These are phyloP conservation scores for Anarrhichthys ocellatus DNA, from an alignment of 2,113 vertebrate species.

Conservation along the genomic window DNA sequence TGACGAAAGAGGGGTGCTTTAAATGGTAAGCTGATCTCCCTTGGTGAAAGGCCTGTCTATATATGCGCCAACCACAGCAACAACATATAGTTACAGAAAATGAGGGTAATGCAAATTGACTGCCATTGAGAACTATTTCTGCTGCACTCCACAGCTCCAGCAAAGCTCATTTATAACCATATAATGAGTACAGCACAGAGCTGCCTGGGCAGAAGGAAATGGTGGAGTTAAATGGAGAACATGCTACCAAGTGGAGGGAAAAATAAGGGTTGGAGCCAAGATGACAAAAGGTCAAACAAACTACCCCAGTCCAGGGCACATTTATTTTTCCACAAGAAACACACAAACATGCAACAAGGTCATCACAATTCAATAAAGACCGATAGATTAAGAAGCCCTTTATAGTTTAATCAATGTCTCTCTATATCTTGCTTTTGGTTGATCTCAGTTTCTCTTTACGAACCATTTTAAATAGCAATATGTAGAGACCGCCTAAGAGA, in stretches of 20 bases:
- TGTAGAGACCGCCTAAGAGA: conserved; percentile 52
- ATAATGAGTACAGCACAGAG: conserved; percentile 49
- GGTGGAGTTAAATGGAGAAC: conserved; percentile 20
- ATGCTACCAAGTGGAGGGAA: neutral
- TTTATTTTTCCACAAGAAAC: conserved; percentile 86
- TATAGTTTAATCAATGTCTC: conserved; percentile 80
- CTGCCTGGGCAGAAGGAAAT: conserved; percentile 24
- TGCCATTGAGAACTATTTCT: conserved; percentile 40
- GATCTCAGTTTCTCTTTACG: conserved; percentile 51
- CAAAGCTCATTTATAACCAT: conserved; percentile 58
- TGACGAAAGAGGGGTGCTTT: conserved; percentile 1
- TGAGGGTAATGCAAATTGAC: conserved; percentile 66
- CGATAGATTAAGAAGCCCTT: conserved; percentile 85
- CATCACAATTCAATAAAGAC: conserved; percentile 85
- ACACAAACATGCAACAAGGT: conserved; percentile 88
- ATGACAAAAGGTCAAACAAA: conserved; percentile 75
- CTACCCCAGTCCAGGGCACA: conserved; percentile 72
- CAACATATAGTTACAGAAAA: conserved; percentile 53
- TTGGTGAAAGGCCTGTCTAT: neutral
- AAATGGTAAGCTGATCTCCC: conserved; percentile 13
- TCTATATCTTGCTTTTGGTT: conserved; percentile 66
- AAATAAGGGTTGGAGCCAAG: conserved; percentile 37
- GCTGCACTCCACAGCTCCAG: conserved; percentile 44
- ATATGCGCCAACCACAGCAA: conserved; percentile 26
- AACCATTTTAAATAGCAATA: conserved; percentile 58